These are phyloP conservation scores for Halictus rubicundus DNA, from an alignment of 1,140 invertebrate species.

Conservation along the genomic window DNA sequence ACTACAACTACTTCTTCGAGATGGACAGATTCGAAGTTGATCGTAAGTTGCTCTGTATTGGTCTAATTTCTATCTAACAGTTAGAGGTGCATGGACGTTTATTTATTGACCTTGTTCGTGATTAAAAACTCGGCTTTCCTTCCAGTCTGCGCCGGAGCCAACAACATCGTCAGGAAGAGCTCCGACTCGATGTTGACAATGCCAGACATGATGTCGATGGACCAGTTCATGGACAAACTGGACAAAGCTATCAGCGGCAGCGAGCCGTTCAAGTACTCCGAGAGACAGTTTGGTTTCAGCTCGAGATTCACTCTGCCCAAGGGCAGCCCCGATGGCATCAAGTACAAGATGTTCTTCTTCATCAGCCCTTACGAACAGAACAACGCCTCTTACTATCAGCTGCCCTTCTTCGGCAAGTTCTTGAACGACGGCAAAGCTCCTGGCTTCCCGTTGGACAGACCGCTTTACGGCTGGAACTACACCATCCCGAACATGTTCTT, in stretches of 20 bases:
- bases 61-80: too few species aligned
- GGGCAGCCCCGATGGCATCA: slow-evolving; percentile 77
- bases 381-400: slow-evolving; percentile 55
- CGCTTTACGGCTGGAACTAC: slow-evolving; percentile 70
- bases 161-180: slow-evolving; percentile 76
- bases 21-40: slow-evolving; percentile 78
- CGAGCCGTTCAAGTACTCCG: slow-evolving; percentile 73
- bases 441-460: slow-evolving; percentile 86
- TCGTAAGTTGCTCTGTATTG: slow-evolving; percentile 64
- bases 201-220: slow-evolving; percentile 80
- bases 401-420: slow-evolving; percentile 70
- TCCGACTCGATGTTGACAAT: slow-evolving; percentile 75
- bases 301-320: slow-evolving; percentile 77
- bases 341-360: slow-evolving; percentile 78
- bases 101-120: too few species aligned
- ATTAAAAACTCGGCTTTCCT: background rate
- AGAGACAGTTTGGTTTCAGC: slow-evolving; percentile 75
- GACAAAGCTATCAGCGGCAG: slow-evolving; percentile 72
- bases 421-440: slow-evolving; percentile 82
- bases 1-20: slow-evolving; percentile 77
- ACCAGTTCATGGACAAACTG: slow-evolving; percentile 80
- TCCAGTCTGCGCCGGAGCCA: slow-evolving; percentile 77
- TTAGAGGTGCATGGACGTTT: too few species aligned
- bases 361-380: slow-evolving; percentile 73
- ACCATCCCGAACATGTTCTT: slow-evolving; percentile 76